Conservation (phyloP, 2,888 invertebrate species). For the Pseudococcus viburni region DNA sequence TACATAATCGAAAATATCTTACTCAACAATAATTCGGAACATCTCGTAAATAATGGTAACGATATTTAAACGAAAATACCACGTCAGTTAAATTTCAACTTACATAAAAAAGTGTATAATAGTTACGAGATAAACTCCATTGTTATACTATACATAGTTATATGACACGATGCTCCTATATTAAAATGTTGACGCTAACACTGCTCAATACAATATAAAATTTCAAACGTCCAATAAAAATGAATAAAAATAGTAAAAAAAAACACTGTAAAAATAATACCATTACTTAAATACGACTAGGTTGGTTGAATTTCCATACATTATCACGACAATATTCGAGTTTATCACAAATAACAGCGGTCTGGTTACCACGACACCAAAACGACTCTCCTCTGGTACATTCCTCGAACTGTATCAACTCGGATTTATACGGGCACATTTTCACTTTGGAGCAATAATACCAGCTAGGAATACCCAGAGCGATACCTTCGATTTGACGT, state of each 20-base stretch:
- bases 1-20: neutral
- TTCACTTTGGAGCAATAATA: slow-evolving; percentile 56
- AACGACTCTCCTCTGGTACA: slow-evolving; percentile 24
- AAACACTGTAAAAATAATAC: neutral
- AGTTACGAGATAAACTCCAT: neutral
- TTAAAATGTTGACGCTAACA: neutral
- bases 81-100: neutral
- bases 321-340: slow-evolving; percentile 33
- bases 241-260: neutral
- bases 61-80: neutral
- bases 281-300: slow-evolving; percentile 57
- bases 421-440: slow-evolving; percentile 58
- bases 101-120: neutral
- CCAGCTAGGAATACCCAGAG: slow-evolving; percentile 56
- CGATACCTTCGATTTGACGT: slow-evolving; percentile 43
- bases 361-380: slow-evolving; percentile 52
- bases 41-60: neutral
- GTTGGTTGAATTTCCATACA: slow-evolving; percentile 35
- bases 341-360: slow-evolving; percentile 58
- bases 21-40: neutral
- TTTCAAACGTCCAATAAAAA: neutral
- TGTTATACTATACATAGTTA: neutral
- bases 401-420: neutral
- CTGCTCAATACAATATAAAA: neutral
- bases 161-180: neutral